These are phyloP conservation scores for Psittacula derbiana DNA, from an alignment of 2,797 vertebrate genomes.

Conservation along the genomic window DNA sequence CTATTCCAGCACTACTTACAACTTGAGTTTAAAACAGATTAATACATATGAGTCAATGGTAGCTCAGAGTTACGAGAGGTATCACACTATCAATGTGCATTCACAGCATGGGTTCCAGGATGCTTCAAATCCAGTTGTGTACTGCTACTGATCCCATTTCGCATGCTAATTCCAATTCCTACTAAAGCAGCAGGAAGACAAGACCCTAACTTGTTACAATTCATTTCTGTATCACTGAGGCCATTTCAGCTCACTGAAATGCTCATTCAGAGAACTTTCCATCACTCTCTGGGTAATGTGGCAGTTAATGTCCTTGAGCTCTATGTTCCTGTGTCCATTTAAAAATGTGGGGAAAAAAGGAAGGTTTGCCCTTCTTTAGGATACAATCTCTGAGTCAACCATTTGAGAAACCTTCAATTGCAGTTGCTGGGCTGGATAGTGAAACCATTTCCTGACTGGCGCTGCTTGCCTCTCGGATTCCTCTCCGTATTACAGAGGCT, in stretches of 20 bases:
- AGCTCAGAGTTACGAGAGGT: background rate
- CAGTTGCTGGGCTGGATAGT: slow-evolving; percentile 50
- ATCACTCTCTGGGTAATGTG: slow-evolving; percentile 80
- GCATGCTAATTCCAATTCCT: slow-evolving; percentile 44
- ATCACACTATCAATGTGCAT: background rate
- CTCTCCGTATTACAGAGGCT: slow-evolving; percentile 9
- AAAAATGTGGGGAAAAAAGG: slow-evolving; percentile 52
- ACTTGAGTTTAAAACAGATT: background rate
- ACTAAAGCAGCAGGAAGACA: slow-evolving; percentile 61
- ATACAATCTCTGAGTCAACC: background rate
- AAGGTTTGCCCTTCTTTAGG: slow-evolving; percentile 36
- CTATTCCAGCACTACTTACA: background rate
- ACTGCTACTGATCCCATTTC: slow-evolving; percentile 3
- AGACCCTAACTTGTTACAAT: slow-evolving; percentile 72
- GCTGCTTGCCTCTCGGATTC: slow-evolving; percentile 30
- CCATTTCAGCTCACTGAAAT: slow-evolving; percentile 76
- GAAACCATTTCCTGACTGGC: slow-evolving; percentile 23
- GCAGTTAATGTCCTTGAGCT: slow-evolving; percentile 76
- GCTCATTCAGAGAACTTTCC: slow-evolving; percentile 73
- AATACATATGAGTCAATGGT: background rate
- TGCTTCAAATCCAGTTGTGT: background rate
- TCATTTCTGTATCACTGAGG: slow-evolving; percentile 70
- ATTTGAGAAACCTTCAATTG: slow-evolving; percentile 57
- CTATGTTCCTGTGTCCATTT: slow-evolving; percentile 63
- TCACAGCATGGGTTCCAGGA: background rate